phyloP scores from a whole-genome alignment of 2,113 vertebrate species.

The Burhinus bistriatus region DNA sequence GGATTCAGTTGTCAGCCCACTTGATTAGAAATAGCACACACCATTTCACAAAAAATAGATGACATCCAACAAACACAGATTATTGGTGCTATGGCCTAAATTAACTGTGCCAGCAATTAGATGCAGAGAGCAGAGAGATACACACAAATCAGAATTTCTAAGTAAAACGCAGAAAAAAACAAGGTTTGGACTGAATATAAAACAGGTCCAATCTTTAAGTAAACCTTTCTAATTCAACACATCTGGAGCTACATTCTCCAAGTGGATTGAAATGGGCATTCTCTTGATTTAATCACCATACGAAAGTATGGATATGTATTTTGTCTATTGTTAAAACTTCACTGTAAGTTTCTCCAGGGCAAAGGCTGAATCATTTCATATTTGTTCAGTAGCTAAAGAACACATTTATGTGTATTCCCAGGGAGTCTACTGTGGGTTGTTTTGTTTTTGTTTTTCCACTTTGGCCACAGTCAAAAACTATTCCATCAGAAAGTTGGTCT shows the following conservation, averaged over 20 bases:
- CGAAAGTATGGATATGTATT: background rate
- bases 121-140: background rate
- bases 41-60: background rate
- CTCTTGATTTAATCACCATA: background rate
- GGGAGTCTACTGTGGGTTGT: background rate
- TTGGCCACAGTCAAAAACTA: background rate
- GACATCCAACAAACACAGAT: background rate
- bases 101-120: background rate
- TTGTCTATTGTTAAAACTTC: background rate
- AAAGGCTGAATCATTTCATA: background rate
- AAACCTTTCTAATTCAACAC: background rate
- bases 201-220: background rate
- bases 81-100: background rate
- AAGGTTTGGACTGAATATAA: background rate
- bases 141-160: background rate
- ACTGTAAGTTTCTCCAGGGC: background rate
- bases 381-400: background rate
- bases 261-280: background rate
- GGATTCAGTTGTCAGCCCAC: background rate
- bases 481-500: background rate
- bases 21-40: background rate
- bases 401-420: background rate
- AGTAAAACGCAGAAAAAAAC: background rate
- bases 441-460: background rate
- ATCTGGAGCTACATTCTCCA: background rate